Base-by-base conservation (phyloP, 1,140 invertebrate species). In the Drosophila bocqueti region DNA sequence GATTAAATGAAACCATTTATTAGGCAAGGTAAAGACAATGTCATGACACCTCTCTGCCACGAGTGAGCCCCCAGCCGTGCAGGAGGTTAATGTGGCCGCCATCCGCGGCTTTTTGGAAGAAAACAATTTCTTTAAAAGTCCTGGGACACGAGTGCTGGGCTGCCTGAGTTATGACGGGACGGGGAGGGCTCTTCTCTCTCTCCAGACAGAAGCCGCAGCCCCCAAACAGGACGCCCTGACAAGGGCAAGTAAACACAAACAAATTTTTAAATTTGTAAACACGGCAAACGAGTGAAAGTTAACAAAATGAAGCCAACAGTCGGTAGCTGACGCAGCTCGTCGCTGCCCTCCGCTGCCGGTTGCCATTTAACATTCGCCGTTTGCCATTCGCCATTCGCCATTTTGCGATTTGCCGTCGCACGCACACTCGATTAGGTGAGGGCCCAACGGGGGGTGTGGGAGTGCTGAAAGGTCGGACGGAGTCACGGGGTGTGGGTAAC, bases 231-330 rank as follows among this genome's bases (percentile, higher is more conserved):
- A 49, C 13, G 21, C 36, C n/a, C 40, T 16, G 49, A 36, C 57
- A 76, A 65, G 81, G 77, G 59, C 65, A 78, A 83, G 83, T 74
- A 74, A 87, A 87, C 81, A 83, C 73, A 90, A 89, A 90, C 85
- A 89, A 90, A 89, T 89, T 89, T 84, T 90, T 76, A 85, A 89
- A 89, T 89, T 89, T 89, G 84, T 89, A 90, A 89, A 90, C 85
- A 89, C 63, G 75, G 66, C 85, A 67, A 84, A 90, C 78, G 81
- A 87, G 68, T 54, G 65, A 80, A 63, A 81, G 66, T 62, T 74
- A 73, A 85, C 74, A 77, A 76, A 86, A 83, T 71, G 76, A 74
- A 87, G 71, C 46, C 85, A 84, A 78, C 63, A 89, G 49, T 69
- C 59, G 66, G 66, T 77, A 76, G 73, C 72, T 59, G 64, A 55